Percentiles rank a stretch among this genome's conserved stretches.
Evolutionary conservation across 1,140 invertebrate genomes (phyloP).

Genomic region (Platyscapa corneri): DNA sequence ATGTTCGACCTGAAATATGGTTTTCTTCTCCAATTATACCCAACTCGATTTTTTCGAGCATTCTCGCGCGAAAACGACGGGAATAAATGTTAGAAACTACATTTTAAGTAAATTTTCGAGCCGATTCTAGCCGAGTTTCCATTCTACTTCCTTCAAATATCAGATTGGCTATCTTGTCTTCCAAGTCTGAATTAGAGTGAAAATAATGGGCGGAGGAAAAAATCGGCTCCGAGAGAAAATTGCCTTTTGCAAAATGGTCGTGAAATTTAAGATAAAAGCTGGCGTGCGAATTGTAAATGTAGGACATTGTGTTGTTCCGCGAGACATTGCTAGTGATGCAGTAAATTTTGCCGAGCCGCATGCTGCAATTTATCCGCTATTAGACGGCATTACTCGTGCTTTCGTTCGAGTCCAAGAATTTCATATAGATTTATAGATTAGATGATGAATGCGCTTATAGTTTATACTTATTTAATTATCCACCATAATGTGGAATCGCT

Average conservation of each 20-base stretch:
- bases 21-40: background rate
- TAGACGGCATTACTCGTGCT: background rate
- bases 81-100: background rate
- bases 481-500: background rate
- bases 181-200: background rate
- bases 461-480: background rate
- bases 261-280: background rate
- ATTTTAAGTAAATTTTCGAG: background rate
- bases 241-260: background rate
- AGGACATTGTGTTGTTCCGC: background rate
- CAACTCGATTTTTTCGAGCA: background rate
- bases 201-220: background rate
- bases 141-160: background rate
- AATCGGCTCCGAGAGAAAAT: background rate
- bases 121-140: too few relatives aligned
- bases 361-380: background rate
- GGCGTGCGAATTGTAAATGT: background rate
- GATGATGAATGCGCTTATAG: background rate
- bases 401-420: background rate
- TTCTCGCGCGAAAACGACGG: background rate
- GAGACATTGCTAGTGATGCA: background rate
- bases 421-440: background rate
- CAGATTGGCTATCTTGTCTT: background rate
- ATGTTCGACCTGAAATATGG: background rate
- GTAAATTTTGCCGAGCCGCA: background rate